Evolutionary conservation across 2,888 invertebrate genomes (phyloP).

Genomic region (Himalopsyche anomala): DNA sequence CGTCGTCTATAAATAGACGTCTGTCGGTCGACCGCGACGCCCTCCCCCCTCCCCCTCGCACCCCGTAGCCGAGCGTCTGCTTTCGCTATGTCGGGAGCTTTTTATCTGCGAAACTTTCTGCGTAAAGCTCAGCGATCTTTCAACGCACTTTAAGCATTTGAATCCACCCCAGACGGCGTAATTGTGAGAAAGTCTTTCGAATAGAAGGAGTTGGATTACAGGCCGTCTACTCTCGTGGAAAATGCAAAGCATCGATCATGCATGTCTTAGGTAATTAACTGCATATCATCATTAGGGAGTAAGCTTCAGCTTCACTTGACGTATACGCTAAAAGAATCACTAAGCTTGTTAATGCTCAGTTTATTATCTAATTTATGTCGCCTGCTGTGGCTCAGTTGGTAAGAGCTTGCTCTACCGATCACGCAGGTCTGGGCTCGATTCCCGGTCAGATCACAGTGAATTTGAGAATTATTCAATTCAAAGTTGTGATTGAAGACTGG

Average conservation of each 20-base stretch:
- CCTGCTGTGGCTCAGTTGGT: no score
- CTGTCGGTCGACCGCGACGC: conserved; percentile 19
- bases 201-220: neutral
- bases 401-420: no score
- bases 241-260: neutral
- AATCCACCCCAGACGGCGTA: neutral
- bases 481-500: no score
- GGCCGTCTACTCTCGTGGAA: neutral
- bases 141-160: neutral
- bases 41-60: neutral
- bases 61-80: neutral
- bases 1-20: conserved; percentile 21
- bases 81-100: neutral
- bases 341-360: no score
- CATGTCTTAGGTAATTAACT: no score
- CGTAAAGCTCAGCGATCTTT: neutral
- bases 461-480: no score
- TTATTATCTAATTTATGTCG: no score
- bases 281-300: no score
- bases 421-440: no score
- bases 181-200: neutral
- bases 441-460: no score
- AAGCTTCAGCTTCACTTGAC: no score
- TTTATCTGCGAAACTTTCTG: conserved; percentile 3
- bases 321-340: no score